Evolutionary conservation across 2,888 invertebrate genomes (phyloP), one percentile per base, ranked within the genome.

Genomic region (Acleris laterana): DNA sequence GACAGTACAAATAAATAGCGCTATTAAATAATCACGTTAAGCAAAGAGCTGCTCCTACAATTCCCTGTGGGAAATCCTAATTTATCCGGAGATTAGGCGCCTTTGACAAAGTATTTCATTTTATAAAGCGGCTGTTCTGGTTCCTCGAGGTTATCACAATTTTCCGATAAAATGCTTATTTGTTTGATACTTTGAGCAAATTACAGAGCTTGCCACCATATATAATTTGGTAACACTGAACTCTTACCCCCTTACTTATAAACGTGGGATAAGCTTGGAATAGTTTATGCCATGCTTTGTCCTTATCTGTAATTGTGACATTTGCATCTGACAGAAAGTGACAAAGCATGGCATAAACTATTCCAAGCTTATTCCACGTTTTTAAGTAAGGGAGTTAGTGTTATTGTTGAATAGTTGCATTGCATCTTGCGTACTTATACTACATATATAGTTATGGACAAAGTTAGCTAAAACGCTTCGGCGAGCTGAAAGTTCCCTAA

Each of bases 101-200:
- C 44, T 25, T 60, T 56, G 57, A 57, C 66, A 66, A 66, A 62
- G 32, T 44, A 61, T 57, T 66, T 62, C 56, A 61, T 22, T 55
- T 66, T 66, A 50, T 60, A 44, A 57, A 59, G 22, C 7, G 38
- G 52, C 49, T 51, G 13, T 4, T 13, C 9, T 57, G 7, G n/a
- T n/a, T 50, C 42, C 20, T 42, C 7, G 3, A 38, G 48, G 59
- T 13, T 50, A 55, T 50, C 60, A 25, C 49, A 49, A 50, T 44
- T 28, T 32, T 60, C 13, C 38, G 3, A 38, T 38, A 13, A 38
- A 13, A 38, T 4, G 3, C 38, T 38, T 38, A 38, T 4, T 62
- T 20, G 52, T 17, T 25, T 7, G 44, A 17, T 28, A 52, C 53
- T 62, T 48, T 25, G 5, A 5, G 9, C 9, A 48, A 48, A 52